Evolutionary conservation across 2,888 invertebrate genomes (phyloP).

Genomic region (Parnassius smintheus): DNA sequence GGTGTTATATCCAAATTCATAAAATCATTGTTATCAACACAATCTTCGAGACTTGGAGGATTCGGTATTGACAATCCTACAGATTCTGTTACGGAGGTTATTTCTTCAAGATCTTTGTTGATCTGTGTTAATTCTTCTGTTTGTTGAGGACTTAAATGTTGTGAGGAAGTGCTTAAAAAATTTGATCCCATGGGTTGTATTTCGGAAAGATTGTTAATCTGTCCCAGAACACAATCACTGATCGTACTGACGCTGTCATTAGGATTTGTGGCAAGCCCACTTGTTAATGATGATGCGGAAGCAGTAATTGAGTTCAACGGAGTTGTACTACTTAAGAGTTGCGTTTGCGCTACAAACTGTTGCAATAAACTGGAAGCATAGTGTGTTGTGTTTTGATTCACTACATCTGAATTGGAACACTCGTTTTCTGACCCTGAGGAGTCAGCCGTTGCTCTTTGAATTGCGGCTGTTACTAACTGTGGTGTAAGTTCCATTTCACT

Average conservation of each 20-base stretch:
- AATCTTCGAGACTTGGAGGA: conserved; percentile 65
- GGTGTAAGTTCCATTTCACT: conserved; percentile 89
- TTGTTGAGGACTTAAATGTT: conserved; percentile 73
- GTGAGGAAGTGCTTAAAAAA: conserved; percentile 55
- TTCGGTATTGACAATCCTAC: conserved; percentile 67
- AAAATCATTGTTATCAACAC: conserved; percentile 75
- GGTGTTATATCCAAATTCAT: conserved; percentile 69
- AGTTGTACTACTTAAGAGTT: conserved; percentile 81
- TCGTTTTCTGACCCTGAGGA: conserved; percentile 89
- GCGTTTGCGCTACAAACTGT: conserved; percentile 90
- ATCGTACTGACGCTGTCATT: conserved; percentile 63
- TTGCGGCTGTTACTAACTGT: conserved; percentile 87
- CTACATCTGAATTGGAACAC: conserved; percentile 74
- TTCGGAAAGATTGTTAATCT: conserved; percentile 63
- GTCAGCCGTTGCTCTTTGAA: conserved; percentile 85
- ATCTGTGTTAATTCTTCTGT: conserved; percentile 75
- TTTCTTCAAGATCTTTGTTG: conserved; percentile 75
- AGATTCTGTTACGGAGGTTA: conserved; percentile 63
- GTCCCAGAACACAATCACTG: conserved; percentile 66
- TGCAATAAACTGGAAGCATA: conserved; percentile 89
- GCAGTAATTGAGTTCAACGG: conserved; percentile 59
- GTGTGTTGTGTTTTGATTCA: conserved; percentile 80
- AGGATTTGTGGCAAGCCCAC: conserved; percentile 49
- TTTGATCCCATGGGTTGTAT: conserved; percentile 63
- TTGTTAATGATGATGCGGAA: conserved; percentile 48